phyloP scores from a whole-genome alignment of 2,113 vertebrate genomes.

The Zapornia atra region DNA sequence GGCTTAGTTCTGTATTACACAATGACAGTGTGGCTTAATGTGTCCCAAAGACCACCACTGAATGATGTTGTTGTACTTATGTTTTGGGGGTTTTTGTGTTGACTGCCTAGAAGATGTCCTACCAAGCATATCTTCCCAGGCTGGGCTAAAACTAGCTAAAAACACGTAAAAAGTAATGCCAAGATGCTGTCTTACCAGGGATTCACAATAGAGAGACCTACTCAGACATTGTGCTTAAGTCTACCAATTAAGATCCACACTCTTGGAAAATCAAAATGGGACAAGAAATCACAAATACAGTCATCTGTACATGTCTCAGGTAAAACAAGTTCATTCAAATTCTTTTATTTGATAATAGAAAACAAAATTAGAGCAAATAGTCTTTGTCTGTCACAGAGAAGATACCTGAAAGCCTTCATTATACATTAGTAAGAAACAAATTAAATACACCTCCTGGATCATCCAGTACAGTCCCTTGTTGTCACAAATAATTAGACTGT shows the following conservation, averaged over 20 bases:
- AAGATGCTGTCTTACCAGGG: background rate
- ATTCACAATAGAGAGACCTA: background rate
- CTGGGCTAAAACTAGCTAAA: background rate
- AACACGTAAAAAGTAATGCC: background rate
- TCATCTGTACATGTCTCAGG: background rate
- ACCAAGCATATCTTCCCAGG: background rate
- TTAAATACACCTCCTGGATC: background rate
- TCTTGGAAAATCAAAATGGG: background rate
- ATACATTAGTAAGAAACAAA: background rate
- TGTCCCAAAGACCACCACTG: background rate
- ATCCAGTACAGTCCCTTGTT: background rate
- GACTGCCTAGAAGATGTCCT: background rate
- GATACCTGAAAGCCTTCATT: background rate
- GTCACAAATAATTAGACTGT: background rate
- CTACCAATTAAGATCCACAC: background rate
- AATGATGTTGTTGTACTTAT: background rate
- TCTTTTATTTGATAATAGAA: background rate
- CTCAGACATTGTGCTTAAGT: background rate
- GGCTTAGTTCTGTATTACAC: background rate
- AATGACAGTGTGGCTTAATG: background rate
- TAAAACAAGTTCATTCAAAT: background rate
- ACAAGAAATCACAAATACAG: background rate
- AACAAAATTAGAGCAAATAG: background rate
- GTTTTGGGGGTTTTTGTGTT: background rate
- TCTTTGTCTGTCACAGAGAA: background rate